Evolutionary conservation across 2,888 invertebrate species (phyloP), one percentile per base, ranked within the genome.

Genomic region (Epirrhoe tristata): DNA sequence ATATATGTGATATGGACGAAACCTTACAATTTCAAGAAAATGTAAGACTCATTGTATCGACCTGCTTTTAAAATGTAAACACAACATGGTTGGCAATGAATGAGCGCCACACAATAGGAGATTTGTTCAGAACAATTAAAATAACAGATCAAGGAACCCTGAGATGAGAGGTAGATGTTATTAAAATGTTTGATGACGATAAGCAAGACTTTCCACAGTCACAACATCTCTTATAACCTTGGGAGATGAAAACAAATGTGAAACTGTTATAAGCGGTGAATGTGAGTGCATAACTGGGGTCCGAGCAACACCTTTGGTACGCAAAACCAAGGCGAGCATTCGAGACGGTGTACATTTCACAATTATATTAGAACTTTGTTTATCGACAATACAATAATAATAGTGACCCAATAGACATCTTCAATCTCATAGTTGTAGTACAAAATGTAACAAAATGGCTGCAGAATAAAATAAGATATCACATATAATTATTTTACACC

Each of bases 151-250:
- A 69, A 62, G 64, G 55, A 63, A 63, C 69, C 80, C 65, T 72
- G 75, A 83, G 79, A 88, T 90, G 90, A 86, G 74, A 90, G 90
- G 89, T 91, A 91, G 91, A 91, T 91, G 90, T 91, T 90, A 90
- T 85, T 58, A 74, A 84, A 86, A 81, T 77, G 43, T 46, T 16
- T 52, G 39, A 66, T 69, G 69, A 71, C 31, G 63, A 54, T 64
- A 39, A 24, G 66, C 63, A 64, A 66, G 54, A 55, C 55, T 67
- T 69, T 58, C 43, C 58, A 66, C 62, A 54, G 43, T 59, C 61
- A 66, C 58, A 16, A 72, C 76, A 74, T 70, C 63, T 66, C 71
- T 77, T 73, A 72, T 73, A 76, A 66, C 67, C 34, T 59, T 48
- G 43, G 34, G 24, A 39, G 55, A 56, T 48, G 46, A 55, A 43